Evolutionary conservation across 2,113 vertebrate species (phyloP).

Genomic region (Oncorhynchus mykiss): DNA sequence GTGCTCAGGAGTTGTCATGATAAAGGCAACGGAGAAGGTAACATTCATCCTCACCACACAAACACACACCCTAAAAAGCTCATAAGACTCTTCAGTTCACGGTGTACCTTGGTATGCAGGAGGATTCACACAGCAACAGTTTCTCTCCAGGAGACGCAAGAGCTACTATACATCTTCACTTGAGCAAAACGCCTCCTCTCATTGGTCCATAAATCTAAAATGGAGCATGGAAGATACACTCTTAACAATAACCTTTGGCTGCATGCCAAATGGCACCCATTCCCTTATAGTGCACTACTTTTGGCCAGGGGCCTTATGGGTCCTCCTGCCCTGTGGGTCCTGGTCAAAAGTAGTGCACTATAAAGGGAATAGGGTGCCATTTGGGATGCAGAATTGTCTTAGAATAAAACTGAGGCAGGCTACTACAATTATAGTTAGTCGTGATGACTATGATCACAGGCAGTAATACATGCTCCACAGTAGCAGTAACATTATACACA

Average conservation of each 20-base stretch:
- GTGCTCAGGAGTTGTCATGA: not conserved
- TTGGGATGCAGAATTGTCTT: not conserved
- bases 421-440: not conserved
- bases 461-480: not conserved
- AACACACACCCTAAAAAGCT: not conserved
- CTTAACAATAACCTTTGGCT: conserved; percentile 18
- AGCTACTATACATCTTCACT: too few relatives aligned
- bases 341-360: too few relatives aligned
- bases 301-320: not conserved
- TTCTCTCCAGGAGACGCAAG: not conserved
- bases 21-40: not conserved
- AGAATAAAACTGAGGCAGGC: not conserved
- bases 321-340: too few relatives aligned
- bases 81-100: not conserved
- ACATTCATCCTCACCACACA: not conserved
- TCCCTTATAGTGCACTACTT: too few relatives aligned
- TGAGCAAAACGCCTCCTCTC: too few relatives aligned
- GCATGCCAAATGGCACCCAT: too few relatives aligned
- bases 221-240: conserved; percentile 6
- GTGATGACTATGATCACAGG: not conserved
- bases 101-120: conserved; percentile 8
- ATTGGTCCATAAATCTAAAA: conserved; percentile 30
- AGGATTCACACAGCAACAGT: not conserved
- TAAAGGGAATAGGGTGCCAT: too few relatives aligned
- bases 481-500: not conserved